Base-by-base conservation (phyloP, 2,113 vertebrate species). In the Geococcyx californianus region DNA sequence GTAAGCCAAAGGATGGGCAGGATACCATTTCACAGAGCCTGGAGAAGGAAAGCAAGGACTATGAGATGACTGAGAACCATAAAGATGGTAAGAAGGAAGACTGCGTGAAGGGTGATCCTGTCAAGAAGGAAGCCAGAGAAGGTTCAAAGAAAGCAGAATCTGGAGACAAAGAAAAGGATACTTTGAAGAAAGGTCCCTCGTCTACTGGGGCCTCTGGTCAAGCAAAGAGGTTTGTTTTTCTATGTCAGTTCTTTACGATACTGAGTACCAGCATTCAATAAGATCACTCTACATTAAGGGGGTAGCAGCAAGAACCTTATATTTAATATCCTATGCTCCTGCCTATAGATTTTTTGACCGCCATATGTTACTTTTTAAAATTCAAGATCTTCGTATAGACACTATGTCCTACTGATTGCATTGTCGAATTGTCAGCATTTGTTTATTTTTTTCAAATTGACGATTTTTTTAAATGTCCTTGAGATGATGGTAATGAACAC, bases 201-300 rank as follows among this genome's bases (percentile, higher is more conserved):
- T 98, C 99, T 98, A 98, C 99, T 98, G 99, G 99, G 99, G 98
- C 99, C 97, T 98, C 99, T 98, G 99, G 99, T 99, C 99, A 99
- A 99, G 99, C 99, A 99, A 99, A 99, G 99, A 99, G 99, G 99
- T 99, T 99, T 99, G 99, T 99, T 99, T 99, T 99, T 99, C 99
- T 99, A 99, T 99, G 99, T 99, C 99, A 99, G 99, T 99, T 99
- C 98, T 99, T 99, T 99, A 99, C 99, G 98, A 98, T 99, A 98
- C 99, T 99, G 98, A 99, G 98, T 99, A 98, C 99, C 99, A 99
- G 98, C 99, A 99, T 98, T 98, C 99, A 98, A 98, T 99, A 99
- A 98, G 99, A 99, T 99, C 98, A 97, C 98, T 98, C 99, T 99
- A 97, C 99, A 99, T 99, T 99, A 98, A 98, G 99, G 99, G 99